Conservation (phyloP, 2,888 invertebrate genomes). For the Sinopyrophorus schimmeli region DNA sequence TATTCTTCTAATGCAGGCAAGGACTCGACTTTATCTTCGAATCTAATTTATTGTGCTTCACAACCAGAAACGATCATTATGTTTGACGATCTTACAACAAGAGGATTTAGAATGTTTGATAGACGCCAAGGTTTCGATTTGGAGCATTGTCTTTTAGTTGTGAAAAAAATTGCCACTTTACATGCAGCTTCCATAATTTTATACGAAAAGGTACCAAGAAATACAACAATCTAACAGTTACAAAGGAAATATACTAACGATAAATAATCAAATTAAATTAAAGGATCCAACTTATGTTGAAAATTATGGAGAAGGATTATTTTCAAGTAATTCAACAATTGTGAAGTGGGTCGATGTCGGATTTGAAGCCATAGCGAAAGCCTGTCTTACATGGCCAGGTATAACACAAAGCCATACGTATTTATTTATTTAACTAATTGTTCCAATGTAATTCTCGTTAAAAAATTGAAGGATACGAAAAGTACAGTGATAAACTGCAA, state of each 20-base stretch:
- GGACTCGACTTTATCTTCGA: too few species aligned
- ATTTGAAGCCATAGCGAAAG: constrained; percentile 46
- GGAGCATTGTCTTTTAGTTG: constrained; percentile 57
- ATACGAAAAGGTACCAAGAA: constrained; percentile 55
- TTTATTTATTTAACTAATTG: too few species aligned
- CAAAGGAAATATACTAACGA: too few species aligned
- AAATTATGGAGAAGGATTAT: constrained; percentile 41
- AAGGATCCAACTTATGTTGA: constrained; percentile 43
- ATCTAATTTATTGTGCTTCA: not conserved
- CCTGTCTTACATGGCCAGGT: constrained; percentile 55
- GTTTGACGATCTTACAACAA: constrained; percentile 61
- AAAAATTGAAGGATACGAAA: too few species aligned
- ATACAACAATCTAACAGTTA: too few species aligned
- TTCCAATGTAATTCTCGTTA: too few species aligned
- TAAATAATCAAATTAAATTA: too few species aligned
- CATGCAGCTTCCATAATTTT: constrained; percentile 61
- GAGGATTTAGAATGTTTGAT: constrained; percentile 59
- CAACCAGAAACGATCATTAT: constrained; percentile 51
- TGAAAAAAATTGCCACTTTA: constrained; percentile 59
- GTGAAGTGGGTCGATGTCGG: constrained; percentile 40
- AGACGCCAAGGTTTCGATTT: constrained; percentile 60
- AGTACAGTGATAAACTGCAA: too few species aligned
- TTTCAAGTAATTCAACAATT: constrained; percentile 39
- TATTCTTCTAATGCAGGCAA: too few species aligned
- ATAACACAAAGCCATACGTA: too few species aligned